phyloP scores from a whole-genome alignment of 2,888 invertebrate species.

The Macaria liturata region DNA sequence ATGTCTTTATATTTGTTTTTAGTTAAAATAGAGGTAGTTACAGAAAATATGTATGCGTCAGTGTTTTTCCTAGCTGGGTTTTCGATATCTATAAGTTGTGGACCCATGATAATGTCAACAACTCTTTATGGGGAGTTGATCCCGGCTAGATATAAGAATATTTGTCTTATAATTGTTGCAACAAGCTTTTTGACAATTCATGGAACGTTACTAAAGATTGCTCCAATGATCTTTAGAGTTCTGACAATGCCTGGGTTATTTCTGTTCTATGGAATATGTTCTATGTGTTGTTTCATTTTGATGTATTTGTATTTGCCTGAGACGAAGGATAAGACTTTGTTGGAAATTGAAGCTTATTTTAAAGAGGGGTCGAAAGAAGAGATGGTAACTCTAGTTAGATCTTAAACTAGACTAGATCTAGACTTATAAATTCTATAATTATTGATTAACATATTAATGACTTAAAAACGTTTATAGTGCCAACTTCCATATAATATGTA shows the following conservation, averaged over 20 bases:
- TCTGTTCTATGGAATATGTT: constrained; percentile 5
- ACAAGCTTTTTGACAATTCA: constrained; percentile 7
- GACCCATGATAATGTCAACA: constrained; percentile 11
- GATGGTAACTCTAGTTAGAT: too few species aligned
- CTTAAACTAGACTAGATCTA: too few species aligned
- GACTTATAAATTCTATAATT: too few species aligned
- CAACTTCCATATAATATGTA: too few species aligned
- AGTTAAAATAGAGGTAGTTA: not conserved
- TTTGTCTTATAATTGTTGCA: constrained; percentile 4
- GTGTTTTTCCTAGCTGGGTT: constrained; percentile 7
- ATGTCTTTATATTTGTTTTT: constrained; percentile 13
- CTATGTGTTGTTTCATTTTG: constrained; percentile 3
- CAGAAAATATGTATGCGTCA: constrained; percentile 12
- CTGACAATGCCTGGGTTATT: constrained; percentile 7
- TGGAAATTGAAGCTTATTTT: constrained; percentile 21
- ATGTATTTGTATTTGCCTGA: constrained; percentile 16
- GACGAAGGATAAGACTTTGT: constrained; percentile 21
- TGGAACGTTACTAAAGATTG: constrained; percentile 10
- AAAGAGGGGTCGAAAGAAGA: not conserved
- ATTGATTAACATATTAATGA: too few species aligned
- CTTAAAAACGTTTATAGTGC: too few species aligned
- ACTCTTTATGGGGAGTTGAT: constrained; percentile 13
- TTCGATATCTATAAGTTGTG: constrained; percentile 12
- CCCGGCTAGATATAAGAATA: constrained; percentile 6
- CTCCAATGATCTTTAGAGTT: constrained; percentile 1